Percentiles rank a stretch among this genome's conserved stretches.
These are phyloP conservation scores for Agriotes lineatus DNA, from an alignment of 2,888 invertebrate genomes.

Conservation along the genomic window DNA sequence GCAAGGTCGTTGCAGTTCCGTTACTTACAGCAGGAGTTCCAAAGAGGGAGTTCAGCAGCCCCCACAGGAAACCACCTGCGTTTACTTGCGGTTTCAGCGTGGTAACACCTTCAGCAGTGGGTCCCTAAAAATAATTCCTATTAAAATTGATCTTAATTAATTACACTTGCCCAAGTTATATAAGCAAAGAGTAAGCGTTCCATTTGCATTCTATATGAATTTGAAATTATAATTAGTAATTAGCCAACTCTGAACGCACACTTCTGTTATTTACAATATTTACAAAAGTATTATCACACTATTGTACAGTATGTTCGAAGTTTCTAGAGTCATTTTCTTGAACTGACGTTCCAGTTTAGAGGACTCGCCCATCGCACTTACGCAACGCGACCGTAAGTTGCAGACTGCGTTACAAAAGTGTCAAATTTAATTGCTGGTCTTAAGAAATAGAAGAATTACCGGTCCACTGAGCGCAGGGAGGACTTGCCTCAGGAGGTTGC, in stretches of 20 bases:
- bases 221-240: neutral
- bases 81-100: constrained; percentile 39
- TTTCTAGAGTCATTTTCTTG: neutral
- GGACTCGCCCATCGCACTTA: neutral
- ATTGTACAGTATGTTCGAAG: neutral
- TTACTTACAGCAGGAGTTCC: constrained; percentile 4
- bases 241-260: neutral
- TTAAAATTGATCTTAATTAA: neutral
- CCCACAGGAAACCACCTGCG: constrained; percentile 45
- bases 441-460: constrained; percentile 54
- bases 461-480: constrained; percentile 64
- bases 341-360: neutral
- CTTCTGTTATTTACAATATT: constrained; percentile 2
- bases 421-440: neutral
- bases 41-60: constrained; percentile 42
- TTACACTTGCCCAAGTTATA: neutral
- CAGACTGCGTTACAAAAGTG: neutral
- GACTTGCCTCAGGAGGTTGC: constrained; percentile 60
- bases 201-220: neutral
- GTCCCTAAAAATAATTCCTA: constrained; percentile 33
- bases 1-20: constrained; percentile 10
- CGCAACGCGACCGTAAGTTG: neutral
- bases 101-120: constrained; percentile 31
- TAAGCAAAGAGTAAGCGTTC: neutral
- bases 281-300: neutral